Percentiles rank a stretch among this genome's conserved stretches.
Evolutionary conservation across 2,113 vertebrate genomes (phyloP).

Genomic region (Typhlomys cinereus): DNA sequence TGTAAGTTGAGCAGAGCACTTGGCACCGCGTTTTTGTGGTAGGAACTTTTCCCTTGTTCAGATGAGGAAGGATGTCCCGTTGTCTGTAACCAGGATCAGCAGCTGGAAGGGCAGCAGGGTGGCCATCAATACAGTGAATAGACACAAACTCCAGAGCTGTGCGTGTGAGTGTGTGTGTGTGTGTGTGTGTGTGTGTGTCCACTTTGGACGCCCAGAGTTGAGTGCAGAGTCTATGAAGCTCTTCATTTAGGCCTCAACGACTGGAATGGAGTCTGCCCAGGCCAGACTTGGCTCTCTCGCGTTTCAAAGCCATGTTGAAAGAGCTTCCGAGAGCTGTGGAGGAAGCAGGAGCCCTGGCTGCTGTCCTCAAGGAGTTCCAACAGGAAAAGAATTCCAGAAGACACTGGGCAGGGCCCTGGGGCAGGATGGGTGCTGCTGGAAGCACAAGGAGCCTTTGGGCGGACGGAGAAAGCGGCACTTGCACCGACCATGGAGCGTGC

Average conservation of each 20-base stretch:
- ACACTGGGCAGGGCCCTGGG: fast-evolving
- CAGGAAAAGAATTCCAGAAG: background rate
- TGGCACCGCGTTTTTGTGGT: background rate
- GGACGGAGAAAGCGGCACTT: background rate
- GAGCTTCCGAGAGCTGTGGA: background rate
- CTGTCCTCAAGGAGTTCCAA: background rate
- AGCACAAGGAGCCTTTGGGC: background rate
- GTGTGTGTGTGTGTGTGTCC: background rate
- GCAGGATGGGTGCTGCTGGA: background rate
- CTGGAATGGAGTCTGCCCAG: background rate
- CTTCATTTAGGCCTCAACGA: background rate
- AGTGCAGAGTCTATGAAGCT: background rate
- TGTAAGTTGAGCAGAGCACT: background rate
- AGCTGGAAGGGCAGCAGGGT: background rate
- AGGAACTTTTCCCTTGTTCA: background rate
- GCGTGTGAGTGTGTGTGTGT: background rate
- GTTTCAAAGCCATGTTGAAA: background rate
- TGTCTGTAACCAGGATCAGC: background rate
- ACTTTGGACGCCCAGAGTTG: background rate
- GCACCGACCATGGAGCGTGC: background rate
- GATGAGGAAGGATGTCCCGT: background rate
- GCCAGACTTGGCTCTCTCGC: background rate
- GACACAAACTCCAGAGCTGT: background rate
- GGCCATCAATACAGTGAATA: background rate
- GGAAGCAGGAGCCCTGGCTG: background rate